Base-by-base conservation (phyloP, 2,888 invertebrate genomes). In the Diplolepis rosae region DNA sequence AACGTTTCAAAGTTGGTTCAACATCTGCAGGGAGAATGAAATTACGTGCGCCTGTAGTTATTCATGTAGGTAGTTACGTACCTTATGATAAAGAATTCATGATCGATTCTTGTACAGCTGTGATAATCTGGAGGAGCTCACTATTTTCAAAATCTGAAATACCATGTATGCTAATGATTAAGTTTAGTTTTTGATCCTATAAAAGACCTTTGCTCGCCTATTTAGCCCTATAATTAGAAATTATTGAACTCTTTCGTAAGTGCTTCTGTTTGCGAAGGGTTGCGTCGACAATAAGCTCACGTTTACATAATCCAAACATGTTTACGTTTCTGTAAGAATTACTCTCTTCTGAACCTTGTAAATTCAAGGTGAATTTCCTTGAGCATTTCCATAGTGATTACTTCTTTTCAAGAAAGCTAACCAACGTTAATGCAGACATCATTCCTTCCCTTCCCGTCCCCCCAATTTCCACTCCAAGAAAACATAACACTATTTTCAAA, bases 241-340 rank as follows among this genome's bases (percentile, higher is more conserved):
- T 65, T 52, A 73, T 72, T 76, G 73, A 73, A 66, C 52, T 61
- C 22, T 22, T 45, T 22, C 35, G 68, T 66, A 68, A 76, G 65
- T 67, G 39, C 18, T 65, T 61, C 71, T 71, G 69, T 72, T 69
- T 70, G 54, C 69, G 61, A 69, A 69, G 71, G 71, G 69, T 66
- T 51, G 67, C 69, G 65, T 67, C 69, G 56, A 70, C 72, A 66
- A 65, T 69, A 32, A 76, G 72, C 71, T 72, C 66, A 54, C 22
- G 39, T 72, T 66, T 68, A 56, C 66, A 65, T 35, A 71, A 73
- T 68, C 22, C 70, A 54, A 70, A 52, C 66, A 66, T 69, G 73
- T 71, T 76, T 73, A 72, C 68, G 72, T 73, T 70, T 72, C 69
- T 54, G 30, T 61, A 56, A 68, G 52, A 24, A 66, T 71, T 67